Conservation (phyloP, 2,888 invertebrate species). For the Machimus atricapillus region DNA sequence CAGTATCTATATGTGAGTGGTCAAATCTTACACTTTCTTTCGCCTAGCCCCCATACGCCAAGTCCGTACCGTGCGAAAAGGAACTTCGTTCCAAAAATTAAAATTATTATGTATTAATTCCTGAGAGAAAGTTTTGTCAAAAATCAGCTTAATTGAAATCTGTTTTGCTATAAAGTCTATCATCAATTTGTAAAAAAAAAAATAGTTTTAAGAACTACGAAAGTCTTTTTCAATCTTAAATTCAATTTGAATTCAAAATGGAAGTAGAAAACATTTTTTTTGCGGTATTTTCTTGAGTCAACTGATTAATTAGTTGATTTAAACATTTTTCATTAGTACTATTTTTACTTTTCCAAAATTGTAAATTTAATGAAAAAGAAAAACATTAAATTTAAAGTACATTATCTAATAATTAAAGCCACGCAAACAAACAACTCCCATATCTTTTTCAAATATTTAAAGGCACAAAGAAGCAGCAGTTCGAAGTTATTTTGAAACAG, state of each 20-base stretch:
- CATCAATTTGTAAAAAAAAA: neutral
- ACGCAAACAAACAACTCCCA: neutral
- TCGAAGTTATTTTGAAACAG: neutral
- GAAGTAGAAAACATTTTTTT: too few relatives aligned
- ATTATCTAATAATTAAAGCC: neutral
- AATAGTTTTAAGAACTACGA: too few relatives aligned
- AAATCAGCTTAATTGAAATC: neutral
- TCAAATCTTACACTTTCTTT: too few relatives aligned
- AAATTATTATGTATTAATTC: neutral
- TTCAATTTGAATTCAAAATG: neutral
- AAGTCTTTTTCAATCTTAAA: neutral
- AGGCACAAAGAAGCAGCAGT: conserved; percentile 9
- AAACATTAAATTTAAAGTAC: neutral
- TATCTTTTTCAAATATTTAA: neutral
- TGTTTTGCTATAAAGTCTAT: neutral
- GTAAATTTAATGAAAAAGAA: neutral
- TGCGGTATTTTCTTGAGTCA: too few relatives aligned
- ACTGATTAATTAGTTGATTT: neutral
- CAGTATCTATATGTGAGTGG: too few relatives aligned
- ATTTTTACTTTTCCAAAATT: neutral
- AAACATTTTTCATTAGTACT: too few relatives aligned
- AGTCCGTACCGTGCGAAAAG: too few relatives aligned
- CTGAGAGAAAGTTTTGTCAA: neutral
- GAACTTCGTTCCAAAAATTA: too few relatives aligned
- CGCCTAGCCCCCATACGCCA: too few relatives aligned